These are phyloP conservation scores for Himalopsyche anomala DNA, from an alignment of 2,888 invertebrate genomes.

Conservation along the genomic window DNA sequence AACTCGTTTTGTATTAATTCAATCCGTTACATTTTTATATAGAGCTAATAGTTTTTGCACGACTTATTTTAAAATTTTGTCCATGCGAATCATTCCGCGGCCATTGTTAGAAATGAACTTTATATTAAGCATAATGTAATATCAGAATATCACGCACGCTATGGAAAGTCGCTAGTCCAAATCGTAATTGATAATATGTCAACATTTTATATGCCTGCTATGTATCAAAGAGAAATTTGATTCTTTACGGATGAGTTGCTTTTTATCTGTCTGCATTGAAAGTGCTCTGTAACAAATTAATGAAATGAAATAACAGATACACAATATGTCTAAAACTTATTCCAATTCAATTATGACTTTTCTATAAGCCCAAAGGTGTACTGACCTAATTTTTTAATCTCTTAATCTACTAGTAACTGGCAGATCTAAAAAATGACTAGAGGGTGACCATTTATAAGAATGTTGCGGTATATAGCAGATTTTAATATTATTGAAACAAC, in stretches of 20 bases:
- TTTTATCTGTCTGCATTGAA: not conserved
- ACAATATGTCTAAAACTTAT: too few species aligned
- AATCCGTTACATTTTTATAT: not conserved
- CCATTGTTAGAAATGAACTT: constrained; percentile 26
- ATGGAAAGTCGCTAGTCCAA: not conserved
- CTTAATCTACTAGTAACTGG: too few species aligned
- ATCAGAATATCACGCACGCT: constrained; percentile 35
- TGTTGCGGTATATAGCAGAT: too few species aligned
- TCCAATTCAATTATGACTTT: too few species aligned
- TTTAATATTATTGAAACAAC: too few species aligned
- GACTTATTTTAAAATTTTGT: constrained; percentile 36
- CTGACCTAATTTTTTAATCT: too few species aligned
- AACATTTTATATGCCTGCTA: constrained; percentile 12
- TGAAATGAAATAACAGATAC: too few species aligned
- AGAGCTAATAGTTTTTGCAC: constrained; percentile 29
- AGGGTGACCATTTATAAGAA: too few species aligned
- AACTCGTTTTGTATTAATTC: not conserved
- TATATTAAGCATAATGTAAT: constrained; percentile 15
- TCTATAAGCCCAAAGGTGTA: too few species aligned
- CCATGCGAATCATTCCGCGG: constrained; percentile 23
- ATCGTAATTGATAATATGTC: constrained; percentile 38
- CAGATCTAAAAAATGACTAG: too few species aligned
- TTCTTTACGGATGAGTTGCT: not conserved
- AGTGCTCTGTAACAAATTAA: not conserved
- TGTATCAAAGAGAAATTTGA: constrained; percentile 5